Base-by-base conservation (phyloP, 2,888 invertebrate genomes). In the Alloplasta piceator region DNA sequence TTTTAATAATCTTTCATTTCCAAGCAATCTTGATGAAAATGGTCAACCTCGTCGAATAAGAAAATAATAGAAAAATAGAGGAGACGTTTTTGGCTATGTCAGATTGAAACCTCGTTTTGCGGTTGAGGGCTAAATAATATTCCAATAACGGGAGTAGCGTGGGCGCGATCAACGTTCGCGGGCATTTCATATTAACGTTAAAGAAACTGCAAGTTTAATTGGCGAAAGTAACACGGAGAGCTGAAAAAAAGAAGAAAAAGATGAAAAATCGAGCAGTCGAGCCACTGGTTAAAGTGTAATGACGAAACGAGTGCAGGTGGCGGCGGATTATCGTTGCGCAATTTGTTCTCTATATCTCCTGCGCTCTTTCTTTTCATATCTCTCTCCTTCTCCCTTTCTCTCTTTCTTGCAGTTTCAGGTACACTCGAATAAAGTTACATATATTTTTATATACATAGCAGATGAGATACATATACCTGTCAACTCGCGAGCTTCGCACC, bases 301-400 rank as follows among this genome's bases (percentile, higher is more conserved):
- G 89, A 86, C 85, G 88, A 89, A 88, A 89, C 83, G 85, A 88
- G 86, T 87, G 87, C 89, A 89, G 89, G 89, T 89, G 88, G 88
- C 86, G 82, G 87, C 80, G 85, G 82, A 87, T 88, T 26, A 26
- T 26, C 87, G 86, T 89, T 89, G 86, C 86, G 86, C 86, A 89
- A 89, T 52, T 74, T 66, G 48, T 50, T 71, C 43, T 67, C 56
- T 81, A 43, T 72, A 38, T 67, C 70, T 64, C 38, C 38, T 55
- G 36, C 80, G 68, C 78, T 61, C 55, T 66, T 68, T 78, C 75
- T 83, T 79, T 78, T 80, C 71, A 82, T 76, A 55, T 50, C 72
- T 46, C 55, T 61, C 43, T 36, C 12, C 38, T n/a, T 55, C 36
- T 39, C 26, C 55, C 39, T 12, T 48, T 50, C 41, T 61, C 41